These are phyloP conservation scores for Engystomops pustulosus DNA, from an alignment of 2,113 vertebrate species.

Conservation along the genomic window DNA sequence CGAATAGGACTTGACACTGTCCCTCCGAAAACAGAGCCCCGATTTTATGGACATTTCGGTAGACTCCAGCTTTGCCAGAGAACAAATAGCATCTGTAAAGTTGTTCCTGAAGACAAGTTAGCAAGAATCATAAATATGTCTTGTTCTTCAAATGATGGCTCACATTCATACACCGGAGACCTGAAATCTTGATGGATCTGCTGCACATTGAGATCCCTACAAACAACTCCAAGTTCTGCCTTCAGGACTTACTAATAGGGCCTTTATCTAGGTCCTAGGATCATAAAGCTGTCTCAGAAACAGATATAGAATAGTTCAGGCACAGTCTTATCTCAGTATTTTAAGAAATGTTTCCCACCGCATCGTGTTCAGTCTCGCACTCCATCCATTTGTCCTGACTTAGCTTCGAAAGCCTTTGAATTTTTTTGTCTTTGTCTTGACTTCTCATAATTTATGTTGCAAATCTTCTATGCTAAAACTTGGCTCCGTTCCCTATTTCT, in stretches of 20 bases:
- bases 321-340: slow-evolving; percentile 5
- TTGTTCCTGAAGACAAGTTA: neutral
- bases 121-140: neutral
- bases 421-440: neutral
- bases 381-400: slow-evolving; percentile 40
- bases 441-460: slow-evolving; percentile 4
- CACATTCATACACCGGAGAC: neutral
- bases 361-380: neutral
- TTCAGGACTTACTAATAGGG: neutral
- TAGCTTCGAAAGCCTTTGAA: slow-evolving; percentile 17
- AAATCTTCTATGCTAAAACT: slow-evolving; percentile 10
- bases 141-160: neutral
- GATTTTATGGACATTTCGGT: neutral
- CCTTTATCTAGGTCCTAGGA: slow-evolving; percentile 12
- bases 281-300: neutral
- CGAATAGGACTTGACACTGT: neutral
- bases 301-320: slow-evolving; percentile 18
- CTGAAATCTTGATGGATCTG: neutral
- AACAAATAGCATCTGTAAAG: neutral
- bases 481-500: slow-evolving; percentile 27
- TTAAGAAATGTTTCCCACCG: neutral
- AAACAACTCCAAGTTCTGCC: neutral
- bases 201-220: neutral
- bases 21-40: neutral
- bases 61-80: neutral